Evolutionary conservation across 2,888 invertebrate species (phyloP).

Genomic region (Polyommatus icarus): DNA sequence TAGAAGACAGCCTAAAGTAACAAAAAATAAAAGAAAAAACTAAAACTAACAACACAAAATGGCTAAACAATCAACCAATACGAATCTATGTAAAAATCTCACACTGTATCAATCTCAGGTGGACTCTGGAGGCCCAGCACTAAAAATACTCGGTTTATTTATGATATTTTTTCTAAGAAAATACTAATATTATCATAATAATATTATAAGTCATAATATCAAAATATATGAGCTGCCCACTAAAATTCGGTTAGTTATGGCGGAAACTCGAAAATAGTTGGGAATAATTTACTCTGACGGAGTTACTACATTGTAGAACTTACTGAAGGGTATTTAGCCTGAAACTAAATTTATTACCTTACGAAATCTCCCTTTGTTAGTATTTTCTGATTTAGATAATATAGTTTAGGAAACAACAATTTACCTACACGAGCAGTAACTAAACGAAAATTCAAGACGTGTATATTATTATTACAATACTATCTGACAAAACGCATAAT

Average conservation of each 20-base stretch:
- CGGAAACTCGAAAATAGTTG: conserved; percentile 23
- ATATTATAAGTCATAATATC: conserved; percentile 6
- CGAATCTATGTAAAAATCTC: too few species aligned
- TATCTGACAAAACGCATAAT: too few species aligned
- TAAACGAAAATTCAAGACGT: too few species aligned
- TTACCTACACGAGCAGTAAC: too few species aligned
- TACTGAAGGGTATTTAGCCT: not conserved
- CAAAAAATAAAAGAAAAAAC: too few species aligned
- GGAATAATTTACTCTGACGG: conserved; percentile 10
- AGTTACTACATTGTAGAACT: not conserved
- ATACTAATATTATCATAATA: not conserved
- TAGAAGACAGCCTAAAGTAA: too few species aligned
- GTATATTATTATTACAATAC: too few species aligned
- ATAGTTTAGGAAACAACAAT: too few species aligned
- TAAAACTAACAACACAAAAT: too few species aligned
- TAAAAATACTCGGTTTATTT: not conserved
- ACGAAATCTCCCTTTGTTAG: not conserved
- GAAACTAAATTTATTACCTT: not conserved
- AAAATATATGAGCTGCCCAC: conserved; percentile 25
- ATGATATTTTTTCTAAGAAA: conserved; percentile 1
- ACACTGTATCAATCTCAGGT: not conserved
- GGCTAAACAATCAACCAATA: too few species aligned
- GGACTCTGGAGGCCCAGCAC: not conserved
- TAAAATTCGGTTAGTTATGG: conserved; percentile 1
- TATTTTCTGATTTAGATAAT: too few species aligned